Evolutionary conservation across 1,140 invertebrate species (phyloP).

Genomic region (Hycleus phaleratus): DNA sequence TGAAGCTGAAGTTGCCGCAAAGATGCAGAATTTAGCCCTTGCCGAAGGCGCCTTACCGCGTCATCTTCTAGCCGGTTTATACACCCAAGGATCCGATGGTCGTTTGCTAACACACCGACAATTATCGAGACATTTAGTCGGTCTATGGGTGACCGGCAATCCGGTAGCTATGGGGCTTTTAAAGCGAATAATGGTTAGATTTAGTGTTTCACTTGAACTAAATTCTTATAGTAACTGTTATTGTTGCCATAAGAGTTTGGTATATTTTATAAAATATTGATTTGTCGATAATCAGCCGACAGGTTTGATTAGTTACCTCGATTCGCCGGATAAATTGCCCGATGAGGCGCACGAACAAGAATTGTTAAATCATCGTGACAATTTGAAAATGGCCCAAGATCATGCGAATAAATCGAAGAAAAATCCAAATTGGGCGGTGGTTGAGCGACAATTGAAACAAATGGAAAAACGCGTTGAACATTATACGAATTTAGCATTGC

Average conservation of each 20-base stretch:
- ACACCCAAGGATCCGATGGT: conserved; percentile 69
- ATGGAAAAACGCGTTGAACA: conserved; percentile 74
- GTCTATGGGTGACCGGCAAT: conserved; percentile 95
- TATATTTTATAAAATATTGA: background rate
- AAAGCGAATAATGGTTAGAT: conserved; percentile 75
- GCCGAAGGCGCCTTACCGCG: conserved; percentile 94
- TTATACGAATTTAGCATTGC: conserved; percentile 64
- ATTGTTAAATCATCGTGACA: conserved; percentile 77
- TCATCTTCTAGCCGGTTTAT: conserved; percentile 88
- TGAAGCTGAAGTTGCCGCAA: conserved; percentile 75
- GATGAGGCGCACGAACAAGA: conserved; percentile 58
- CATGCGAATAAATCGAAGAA: conserved; percentile 57
- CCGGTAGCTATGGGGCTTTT: conserved; percentile 84
- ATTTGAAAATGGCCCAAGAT: conserved; percentile 89
- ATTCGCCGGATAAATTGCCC: conserved; percentile 80
- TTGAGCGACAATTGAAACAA: conserved; percentile 64
- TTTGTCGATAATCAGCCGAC: conserved; percentile 53
- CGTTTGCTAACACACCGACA: conserved; percentile 79
- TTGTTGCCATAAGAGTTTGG: background rate
- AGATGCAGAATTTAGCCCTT: conserved; percentile 93
- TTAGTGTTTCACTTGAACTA: background rate
- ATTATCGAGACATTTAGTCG: conserved; percentile 91
- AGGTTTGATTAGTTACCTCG: conserved; percentile 84
- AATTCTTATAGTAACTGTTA: background rate
- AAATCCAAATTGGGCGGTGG: conserved; percentile 59